Base-by-base conservation (phyloP, 2,797 vertebrate species). In the Perodicticus potto region DNA sequence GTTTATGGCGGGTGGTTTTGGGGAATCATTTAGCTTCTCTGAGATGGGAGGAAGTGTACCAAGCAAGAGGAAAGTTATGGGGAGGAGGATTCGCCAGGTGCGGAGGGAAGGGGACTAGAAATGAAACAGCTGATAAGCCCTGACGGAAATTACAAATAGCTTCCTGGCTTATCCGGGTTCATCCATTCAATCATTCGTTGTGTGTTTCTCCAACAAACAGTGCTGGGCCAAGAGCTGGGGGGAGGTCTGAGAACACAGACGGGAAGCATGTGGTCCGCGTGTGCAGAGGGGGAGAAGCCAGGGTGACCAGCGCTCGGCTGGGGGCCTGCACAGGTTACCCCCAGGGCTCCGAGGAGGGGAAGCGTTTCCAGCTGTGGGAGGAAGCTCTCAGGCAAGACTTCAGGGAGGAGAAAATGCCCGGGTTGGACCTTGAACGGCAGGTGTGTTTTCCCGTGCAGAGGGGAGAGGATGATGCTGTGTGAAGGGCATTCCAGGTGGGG, bases 181-280 rank as follows among this genome's bases (percentile, higher is more conserved):
- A 37, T 53, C 86, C 13, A 37, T 34, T 67, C 45, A 27, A 5
- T 61, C 73, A 43, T n/a, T 86, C 27, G 57, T 72, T 32, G 8
- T 65, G 20, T 43, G n/a, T 65, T 70, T 80, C 63, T 53, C 74
- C 76, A 73, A 23, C 23, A 40, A 49, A 49, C 40, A 27, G 19
- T 13, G 20, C 53, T 70, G 59, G 45, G 23, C 53, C 22, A 14
- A 80, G 72, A 80, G 11, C 25, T 37, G 29, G 10, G 55, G 67
- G 53, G 3, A 49, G 49, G 74, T 40, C 69, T 37, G 61, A 82
- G 34, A 32, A 55, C 5, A 91, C 23, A 80, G 59, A 34, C 14
- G 0, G 11, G 20, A 43, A 49, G 22, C n/a, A 70, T 0, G 0
- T 37, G 40, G 49, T 40, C 19, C 43, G 3, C 37, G 23, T 34